Conservation (phyloP, 1,140 invertebrate species). For the Drosophila neocordata region DNA sequence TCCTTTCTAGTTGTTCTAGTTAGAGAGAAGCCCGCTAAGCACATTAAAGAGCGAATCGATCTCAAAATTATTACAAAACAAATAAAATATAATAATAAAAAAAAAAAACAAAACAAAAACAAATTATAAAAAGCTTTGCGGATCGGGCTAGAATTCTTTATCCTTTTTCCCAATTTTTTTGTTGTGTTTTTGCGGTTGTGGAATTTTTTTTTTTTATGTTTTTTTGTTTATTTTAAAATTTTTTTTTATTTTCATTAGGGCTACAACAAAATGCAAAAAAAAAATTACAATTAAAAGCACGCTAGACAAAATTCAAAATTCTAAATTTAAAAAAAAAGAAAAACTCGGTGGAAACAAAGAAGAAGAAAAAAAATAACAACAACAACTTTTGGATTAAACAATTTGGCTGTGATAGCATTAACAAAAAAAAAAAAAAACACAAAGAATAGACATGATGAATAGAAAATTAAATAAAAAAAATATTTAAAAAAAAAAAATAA, state of each 20-base stretch:
- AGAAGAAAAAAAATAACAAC: constrained; percentile 54
- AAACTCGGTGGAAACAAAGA: constrained; percentile 27
- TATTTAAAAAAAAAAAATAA: constrained; percentile 3
- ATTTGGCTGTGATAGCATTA: constrained; percentile 83
- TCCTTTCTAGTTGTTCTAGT: constrained; percentile 17
- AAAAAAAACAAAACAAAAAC: constrained; percentile 52
- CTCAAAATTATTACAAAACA: constrained; percentile 77
- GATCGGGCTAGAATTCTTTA: constrained; percentile 15
- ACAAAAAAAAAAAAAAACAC: constrained; percentile 27
- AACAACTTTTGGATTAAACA: constrained; percentile 82
- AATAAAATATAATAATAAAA: no score
- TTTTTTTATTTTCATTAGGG: constrained; percentile 1
- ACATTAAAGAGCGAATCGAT: constrained; percentile 72
- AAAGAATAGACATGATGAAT: constrained; percentile 31
- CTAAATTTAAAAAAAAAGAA: constrained; percentile 75
- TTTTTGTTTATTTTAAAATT: not conserved
- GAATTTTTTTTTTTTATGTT: constrained; percentile 10
- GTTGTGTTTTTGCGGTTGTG: constrained; percentile 19
- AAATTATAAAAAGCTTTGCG: constrained; percentile 22
- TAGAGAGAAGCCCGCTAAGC: constrained; percentile 32
- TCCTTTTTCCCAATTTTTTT: not conserved
- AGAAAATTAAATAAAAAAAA: constrained; percentile 48
- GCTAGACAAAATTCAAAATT: constrained; percentile 82
- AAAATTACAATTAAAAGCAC: constrained; percentile 40
- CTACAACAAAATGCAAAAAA: constrained; percentile 63